Evolutionary conservation across 1,140 invertebrate genomes (phyloP).

Genomic region (Triops longicaudatus): DNA sequence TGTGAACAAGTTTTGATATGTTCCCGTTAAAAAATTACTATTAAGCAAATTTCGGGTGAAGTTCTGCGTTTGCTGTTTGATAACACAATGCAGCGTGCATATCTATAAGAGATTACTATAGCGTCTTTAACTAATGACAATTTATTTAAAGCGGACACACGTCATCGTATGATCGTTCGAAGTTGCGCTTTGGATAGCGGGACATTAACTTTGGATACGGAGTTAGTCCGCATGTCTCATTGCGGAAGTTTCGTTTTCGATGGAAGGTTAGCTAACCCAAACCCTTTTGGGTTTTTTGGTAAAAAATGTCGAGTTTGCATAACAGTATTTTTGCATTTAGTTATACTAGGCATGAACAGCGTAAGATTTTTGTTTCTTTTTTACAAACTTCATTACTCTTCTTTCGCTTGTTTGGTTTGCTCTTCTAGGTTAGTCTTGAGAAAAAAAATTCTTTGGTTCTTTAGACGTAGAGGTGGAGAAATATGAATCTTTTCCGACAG

Average conservation of each 20-base stretch:
- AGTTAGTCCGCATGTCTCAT: conserved; percentile 42
- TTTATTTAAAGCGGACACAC: conserved; percentile 34
- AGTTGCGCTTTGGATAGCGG: conserved; percentile 48
- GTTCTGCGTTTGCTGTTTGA: too few relatives aligned
- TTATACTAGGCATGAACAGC: background rate
- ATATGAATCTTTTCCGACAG: too few relatives aligned
- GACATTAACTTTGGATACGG: conserved; percentile 41
- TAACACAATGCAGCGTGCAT: too few relatives aligned
- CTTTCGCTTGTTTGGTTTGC: background rate
- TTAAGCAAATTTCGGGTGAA: too few relatives aligned
- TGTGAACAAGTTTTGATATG: too few relatives aligned
- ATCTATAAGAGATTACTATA: too few relatives aligned
- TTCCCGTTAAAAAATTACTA: too few relatives aligned
- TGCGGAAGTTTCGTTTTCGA: conserved; percentile 42
- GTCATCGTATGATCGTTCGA: conserved; percentile 40
- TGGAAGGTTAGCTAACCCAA: conserved; percentile 36
- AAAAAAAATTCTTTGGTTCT: too few relatives aligned
- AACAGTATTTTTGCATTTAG: background rate
- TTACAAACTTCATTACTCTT: background rate
- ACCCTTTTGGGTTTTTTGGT: background rate
- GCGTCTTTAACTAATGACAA: background rate
- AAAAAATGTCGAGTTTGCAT: background rate
- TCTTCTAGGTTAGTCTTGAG: background rate
- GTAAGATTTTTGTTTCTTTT: too few relatives aligned
- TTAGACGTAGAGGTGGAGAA: too few relatives aligned